These are phyloP conservation scores for Achroia grisella DNA, from an alignment of 1,140 invertebrate genomes.

Conservation along the genomic window DNA sequence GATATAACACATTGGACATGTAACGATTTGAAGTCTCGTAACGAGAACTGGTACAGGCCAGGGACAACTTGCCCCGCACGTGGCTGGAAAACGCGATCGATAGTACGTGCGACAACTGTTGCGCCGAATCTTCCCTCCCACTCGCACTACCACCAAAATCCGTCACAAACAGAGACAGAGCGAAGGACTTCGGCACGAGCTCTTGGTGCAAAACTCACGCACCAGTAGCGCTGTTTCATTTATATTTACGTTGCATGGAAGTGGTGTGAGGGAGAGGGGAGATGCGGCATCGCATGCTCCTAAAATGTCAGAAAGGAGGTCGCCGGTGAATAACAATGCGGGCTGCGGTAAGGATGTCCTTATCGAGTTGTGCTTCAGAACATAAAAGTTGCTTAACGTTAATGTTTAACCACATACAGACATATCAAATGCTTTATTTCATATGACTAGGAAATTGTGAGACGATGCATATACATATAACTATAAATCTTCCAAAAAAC, in stretches of 20 bases:
- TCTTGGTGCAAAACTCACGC: slow-evolving; percentile 57
- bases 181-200: slow-evolving; percentile 40
- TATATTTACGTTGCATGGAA: background rate
- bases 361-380: slow-evolving; percentile 15
- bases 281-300: slow-evolving; percentile 60
- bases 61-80: slow-evolving; percentile 42
- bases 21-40: slow-evolving; percentile 9
- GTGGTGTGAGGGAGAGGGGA: slow-evolving; percentile 21
- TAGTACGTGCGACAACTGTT: slow-evolving; percentile 64
- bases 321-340: slow-evolving; percentile 69
- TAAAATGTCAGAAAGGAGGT: slow-evolving; percentile 63
- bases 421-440: too few species aligned
- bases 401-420: background rate
- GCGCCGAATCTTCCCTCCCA: slow-evolving; percentile 39
- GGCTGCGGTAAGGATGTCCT: slow-evolving; percentile 65
- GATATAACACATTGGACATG: slow-evolving; percentile 12
- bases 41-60: slow-evolving; percentile 15
- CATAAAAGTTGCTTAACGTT: background rate
- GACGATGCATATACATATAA: too few species aligned
- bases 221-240: slow-evolving; percentile 25
- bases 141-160: slow-evolving; percentile 13
- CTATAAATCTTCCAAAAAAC: too few species aligned
- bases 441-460: too few species aligned
- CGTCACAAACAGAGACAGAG: slow-evolving; percentile 20
- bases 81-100: slow-evolving; percentile 46